phyloP scores from a whole-genome alignment of 2,888 invertebrate genomes.

The Microctonus brassicae region DNA sequence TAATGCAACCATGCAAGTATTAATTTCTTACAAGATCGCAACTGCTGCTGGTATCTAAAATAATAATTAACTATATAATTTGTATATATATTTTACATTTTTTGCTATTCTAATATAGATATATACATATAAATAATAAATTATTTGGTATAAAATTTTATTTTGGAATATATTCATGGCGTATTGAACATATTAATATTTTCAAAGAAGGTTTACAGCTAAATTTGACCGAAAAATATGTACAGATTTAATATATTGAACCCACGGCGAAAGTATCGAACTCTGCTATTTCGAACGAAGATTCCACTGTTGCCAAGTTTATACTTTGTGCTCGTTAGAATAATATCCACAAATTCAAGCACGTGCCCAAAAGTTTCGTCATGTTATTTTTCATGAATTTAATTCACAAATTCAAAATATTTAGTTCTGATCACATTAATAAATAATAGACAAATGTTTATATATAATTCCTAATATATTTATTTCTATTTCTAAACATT shows the following conservation, averaged over 20 bases:
- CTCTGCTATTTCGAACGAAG: constrained; percentile 61
- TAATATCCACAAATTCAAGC: constrained; percentile 30
- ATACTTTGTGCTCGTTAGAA: constrained; percentile 6
- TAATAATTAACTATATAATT: constrained; percentile 5
- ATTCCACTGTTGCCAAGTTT: constrained; percentile 54
- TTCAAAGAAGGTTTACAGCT: too few species aligned
- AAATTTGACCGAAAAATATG: constrained; percentile 30
- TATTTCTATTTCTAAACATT: too few species aligned
- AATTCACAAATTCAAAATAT: background rate
- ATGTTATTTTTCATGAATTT: background rate
- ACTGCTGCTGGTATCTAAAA: constrained; percentile 28
- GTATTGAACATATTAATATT: too few species aligned
- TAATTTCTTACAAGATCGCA: constrained; percentile 26
- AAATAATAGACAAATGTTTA: background rate
- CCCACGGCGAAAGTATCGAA: constrained; percentile 56
- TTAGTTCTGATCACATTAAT: background rate
- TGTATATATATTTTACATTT: constrained; percentile 6
- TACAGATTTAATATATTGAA: constrained; percentile 42
- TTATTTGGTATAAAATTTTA: too few species aligned
- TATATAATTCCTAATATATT: too few species aligned
- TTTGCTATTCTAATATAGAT: background rate
- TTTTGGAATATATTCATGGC: too few species aligned
- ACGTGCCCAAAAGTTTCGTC: constrained; percentile 28
- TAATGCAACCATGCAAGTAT: constrained; percentile 40
- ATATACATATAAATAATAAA: too few species aligned